A percentile compares a stretch with the other conserved stretches of the same genome.
Conservation (phyloP, 2,797 vertebrate genomes). For the Ctenopoma multispine region DNA sequence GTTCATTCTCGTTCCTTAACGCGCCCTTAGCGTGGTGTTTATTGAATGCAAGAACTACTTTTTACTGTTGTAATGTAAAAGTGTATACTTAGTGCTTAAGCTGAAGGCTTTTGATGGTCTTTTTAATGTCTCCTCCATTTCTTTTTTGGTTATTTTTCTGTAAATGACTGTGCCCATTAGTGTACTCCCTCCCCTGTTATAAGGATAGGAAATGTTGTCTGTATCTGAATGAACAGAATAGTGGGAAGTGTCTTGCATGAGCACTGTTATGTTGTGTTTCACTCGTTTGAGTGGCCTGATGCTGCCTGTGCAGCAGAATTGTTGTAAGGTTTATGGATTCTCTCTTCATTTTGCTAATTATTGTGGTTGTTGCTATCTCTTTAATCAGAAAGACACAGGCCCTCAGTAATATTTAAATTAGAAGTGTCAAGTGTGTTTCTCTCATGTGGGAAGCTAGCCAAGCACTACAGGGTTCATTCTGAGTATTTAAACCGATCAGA, state of each 20-base stretch:
- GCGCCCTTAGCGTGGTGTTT: constrained; percentile 82
- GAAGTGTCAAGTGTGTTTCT: constrained; percentile 66
- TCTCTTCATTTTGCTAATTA: constrained; percentile 59
- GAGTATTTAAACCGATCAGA: constrained; percentile 36
- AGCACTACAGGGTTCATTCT: constrained; percentile 73
- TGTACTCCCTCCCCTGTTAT: constrained; percentile 56
- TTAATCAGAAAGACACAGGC: constrained; percentile 56
- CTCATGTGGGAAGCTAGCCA: constrained; percentile 68
- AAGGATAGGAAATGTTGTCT: constrained; percentile 70
- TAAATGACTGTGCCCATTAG: constrained; percentile 75
- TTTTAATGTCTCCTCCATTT: constrained; percentile 72
- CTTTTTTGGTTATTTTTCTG: constrained; percentile 63
- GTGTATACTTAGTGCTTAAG: constrained; percentile 85
- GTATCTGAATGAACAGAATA: constrained; percentile 72
- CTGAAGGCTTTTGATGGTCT: constrained; percentile 83
- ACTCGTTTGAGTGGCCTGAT: constrained; percentile 70
- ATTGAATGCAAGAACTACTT: constrained; percentile 88
- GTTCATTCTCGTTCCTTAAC: constrained; percentile 55
- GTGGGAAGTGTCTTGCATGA: constrained; percentile 84
- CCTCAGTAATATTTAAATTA: constrained; percentile 51
- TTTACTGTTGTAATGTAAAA: constrained; percentile 89
- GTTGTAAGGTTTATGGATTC: constrained; percentile 70
- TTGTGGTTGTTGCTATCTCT: constrained; percentile 63
- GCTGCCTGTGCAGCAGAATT: constrained; percentile 68
- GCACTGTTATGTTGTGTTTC: constrained; percentile 79